Evolutionary conservation across 2,797 vertebrate genomes (phyloP).

Genomic region (Diglossa cyanea): DNA sequence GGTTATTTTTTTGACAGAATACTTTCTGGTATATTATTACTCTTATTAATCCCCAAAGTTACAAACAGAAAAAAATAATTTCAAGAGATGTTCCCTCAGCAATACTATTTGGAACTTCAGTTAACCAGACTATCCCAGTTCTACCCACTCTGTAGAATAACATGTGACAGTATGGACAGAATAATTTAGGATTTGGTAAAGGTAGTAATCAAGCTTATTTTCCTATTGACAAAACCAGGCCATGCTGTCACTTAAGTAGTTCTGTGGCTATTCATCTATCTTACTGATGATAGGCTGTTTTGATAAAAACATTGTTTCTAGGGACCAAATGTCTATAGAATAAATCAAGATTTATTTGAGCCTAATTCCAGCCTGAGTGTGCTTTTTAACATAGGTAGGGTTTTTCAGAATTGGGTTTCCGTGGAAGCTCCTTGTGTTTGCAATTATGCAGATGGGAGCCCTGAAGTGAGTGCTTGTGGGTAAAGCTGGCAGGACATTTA

Average conservation of each 20-base stretch:
- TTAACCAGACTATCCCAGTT: background rate
- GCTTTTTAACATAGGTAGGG: background rate
- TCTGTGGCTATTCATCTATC: background rate
- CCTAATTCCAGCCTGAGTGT: background rate
- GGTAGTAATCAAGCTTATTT: background rate
- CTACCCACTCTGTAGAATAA: background rate
- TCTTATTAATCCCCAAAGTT: background rate
- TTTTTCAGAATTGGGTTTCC: background rate
- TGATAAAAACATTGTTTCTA: background rate
- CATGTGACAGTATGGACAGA: background rate
- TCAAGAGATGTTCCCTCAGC: background rate
- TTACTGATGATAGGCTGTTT: background rate
- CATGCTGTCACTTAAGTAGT: background rate
- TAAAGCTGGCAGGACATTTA: constrained; percentile 24
- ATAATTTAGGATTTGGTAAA: background rate
- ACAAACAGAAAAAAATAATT: background rate
- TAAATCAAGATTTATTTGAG: background rate
- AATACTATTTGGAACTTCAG: background rate
- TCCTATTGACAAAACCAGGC: background rate
- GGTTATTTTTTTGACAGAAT: background rate
- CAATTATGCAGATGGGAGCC: background rate
- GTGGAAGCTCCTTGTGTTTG: background rate
- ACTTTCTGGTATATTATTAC: background rate
- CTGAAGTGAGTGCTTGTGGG: background rate
- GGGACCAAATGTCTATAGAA: background rate